phyloP scores from a whole-genome alignment of 2,797 vertebrate genomes.

The Fundulus diaphanus region DNA sequence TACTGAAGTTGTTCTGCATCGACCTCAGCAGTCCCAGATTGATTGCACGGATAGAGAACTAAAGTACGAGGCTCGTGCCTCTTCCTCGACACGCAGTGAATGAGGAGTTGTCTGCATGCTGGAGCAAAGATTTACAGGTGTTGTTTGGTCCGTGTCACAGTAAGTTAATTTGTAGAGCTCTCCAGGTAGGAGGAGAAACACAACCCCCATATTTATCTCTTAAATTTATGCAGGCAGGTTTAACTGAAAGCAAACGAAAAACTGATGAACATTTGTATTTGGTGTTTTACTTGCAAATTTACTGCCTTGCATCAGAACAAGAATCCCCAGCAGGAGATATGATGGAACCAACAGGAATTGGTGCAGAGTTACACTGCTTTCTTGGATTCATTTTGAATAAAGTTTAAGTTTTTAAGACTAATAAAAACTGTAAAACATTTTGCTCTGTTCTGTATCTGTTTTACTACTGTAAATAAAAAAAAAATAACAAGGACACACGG shows the following conservation, averaged over 20 bases:
- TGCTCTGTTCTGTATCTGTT: not conserved
- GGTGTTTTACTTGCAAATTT: slow-evolving; percentile 18
- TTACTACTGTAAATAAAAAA: not conserved
- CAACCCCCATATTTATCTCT: slow-evolving; percentile 26
- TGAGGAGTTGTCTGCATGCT: slow-evolving; percentile 44
- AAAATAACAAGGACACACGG: not conserved
- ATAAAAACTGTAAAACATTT: not conserved
- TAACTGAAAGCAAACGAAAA: slow-evolving; percentile 35
- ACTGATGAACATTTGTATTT: slow-evolving; percentile 13
- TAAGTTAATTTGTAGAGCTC: slow-evolving; percentile 33
- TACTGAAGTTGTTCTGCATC: slow-evolving; percentile 67
- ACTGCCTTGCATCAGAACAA: slow-evolving; percentile 5
- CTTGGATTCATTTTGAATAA: not conserved
- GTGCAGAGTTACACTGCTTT: not conserved
- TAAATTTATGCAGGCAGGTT: slow-evolving; percentile 36
- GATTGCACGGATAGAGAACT: slow-evolving; percentile 48
- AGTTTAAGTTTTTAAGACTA: not conserved
- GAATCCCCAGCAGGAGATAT: not conserved
- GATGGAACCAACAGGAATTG: not conserved
- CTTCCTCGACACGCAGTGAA: slow-evolving; percentile 5
- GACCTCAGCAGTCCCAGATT: slow-evolving; percentile 59
- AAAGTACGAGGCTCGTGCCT: slow-evolving; percentile 28
- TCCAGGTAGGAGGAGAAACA: slow-evolving; percentile 3
- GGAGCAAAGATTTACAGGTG: slow-evolving; percentile 45
- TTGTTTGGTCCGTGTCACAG: slow-evolving; percentile 14